These are phyloP conservation scores for Eucera pruinosa DNA, from an alignment of 2,888 invertebrate species.

Conservation along the genomic window DNA sequence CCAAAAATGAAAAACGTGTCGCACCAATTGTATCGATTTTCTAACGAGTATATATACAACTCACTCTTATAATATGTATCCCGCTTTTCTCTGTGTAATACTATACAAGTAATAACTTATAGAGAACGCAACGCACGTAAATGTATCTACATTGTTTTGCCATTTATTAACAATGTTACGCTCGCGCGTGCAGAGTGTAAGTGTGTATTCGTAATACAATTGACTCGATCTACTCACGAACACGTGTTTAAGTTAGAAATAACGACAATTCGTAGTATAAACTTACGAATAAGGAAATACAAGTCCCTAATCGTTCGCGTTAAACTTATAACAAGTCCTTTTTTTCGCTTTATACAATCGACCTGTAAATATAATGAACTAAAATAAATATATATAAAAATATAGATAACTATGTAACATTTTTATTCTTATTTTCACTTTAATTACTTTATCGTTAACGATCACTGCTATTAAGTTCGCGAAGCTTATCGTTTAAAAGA, in stretches of 20 bases:
- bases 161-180: background rate
- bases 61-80: slow-evolving; percentile 16
- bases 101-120: slow-evolving; percentile 14
- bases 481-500: slow-evolving; percentile 5
- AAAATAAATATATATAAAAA: background rate
- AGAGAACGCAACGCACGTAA: background rate
- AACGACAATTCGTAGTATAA: slow-evolving; percentile 5
- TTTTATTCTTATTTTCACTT: no score
- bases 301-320: no score
- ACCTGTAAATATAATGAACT: background rate
- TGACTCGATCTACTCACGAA: background rate
- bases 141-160: background rate
- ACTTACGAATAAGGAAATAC: background rate
- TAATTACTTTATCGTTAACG: background rate
- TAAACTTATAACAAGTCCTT: no score
- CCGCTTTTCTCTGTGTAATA: background rate
- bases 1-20: slow-evolving; percentile 19
- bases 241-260: slow-evolving; percentile 19
- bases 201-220: no score
- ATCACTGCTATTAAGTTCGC: background rate
- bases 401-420: no score
- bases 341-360: no score
- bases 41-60: slow-evolving; percentile 8
- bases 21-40: slow-evolving; percentile 50
- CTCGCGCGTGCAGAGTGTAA: no score